Evolutionary conservation across 2,888 invertebrate species (phyloP).

Genomic region (Petrolisthes cinctipes): DNA sequence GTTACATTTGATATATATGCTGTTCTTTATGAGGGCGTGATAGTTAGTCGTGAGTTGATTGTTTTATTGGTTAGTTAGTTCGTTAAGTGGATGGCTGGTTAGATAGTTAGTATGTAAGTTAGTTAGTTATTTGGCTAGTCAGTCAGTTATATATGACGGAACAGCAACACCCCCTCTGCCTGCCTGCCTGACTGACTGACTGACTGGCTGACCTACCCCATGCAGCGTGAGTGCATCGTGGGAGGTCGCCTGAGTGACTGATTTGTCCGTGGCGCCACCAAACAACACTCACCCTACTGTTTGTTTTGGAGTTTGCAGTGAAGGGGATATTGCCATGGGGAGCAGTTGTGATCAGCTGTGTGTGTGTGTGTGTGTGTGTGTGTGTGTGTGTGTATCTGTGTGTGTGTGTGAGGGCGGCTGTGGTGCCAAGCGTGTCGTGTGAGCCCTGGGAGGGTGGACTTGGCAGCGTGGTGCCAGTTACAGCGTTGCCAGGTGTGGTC

Average conservation of each 20-base stretch:
- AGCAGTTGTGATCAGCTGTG: conserved; percentile 46
- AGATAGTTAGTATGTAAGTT: too few relatives aligned
- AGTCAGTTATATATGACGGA: too few relatives aligned
- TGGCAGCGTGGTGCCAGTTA: conserved; percentile 45
- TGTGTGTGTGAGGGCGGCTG: conserved; percentile 23
- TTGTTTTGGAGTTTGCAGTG: neutral
- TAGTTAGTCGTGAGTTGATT: too few relatives aligned
- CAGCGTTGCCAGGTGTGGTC: conserved; percentile 58
- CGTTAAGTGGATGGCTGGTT: too few relatives aligned
- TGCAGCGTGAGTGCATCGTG: conserved; percentile 15
- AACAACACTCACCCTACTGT: neutral
- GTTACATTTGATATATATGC: too few relatives aligned
- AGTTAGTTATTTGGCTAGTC: too few relatives aligned
- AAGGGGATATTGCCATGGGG: conserved; percentile 25
- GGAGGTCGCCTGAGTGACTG: neutral
- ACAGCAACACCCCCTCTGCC: too few relatives aligned
- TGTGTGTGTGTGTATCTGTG: conserved; percentile 9
- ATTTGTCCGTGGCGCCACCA: neutral
- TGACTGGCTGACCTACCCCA: neutral
- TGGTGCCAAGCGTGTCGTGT: conserved; percentile 32
- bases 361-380: too few relatives aligned
- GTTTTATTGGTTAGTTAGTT: too few relatives aligned
- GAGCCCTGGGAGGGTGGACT: conserved; percentile 9
- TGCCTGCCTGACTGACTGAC: neutral
- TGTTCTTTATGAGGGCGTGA: too few relatives aligned